These are phyloP conservation scores for Drosophila differens DNA, from an alignment of 2,888 invertebrate genomes.

Conservation along the genomic window DNA sequence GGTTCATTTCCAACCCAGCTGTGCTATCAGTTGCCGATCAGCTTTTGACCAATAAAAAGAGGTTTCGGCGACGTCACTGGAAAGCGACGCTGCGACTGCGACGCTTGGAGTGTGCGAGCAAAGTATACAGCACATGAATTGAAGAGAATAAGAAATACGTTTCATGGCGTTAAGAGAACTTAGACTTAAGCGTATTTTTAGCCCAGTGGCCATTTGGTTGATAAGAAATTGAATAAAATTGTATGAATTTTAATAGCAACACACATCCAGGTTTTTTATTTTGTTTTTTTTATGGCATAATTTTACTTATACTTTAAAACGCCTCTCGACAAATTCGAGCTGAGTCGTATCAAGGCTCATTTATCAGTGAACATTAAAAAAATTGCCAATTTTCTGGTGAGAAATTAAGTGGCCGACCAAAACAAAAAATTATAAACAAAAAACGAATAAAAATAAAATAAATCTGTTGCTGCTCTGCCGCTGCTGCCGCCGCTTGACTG, in stretches of 20 bases:
- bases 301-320: conserved; percentile 46
- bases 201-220: conserved; percentile 58
- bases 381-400: conserved; percentile 61
- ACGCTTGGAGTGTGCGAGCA: conserved; percentile 21
- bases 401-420: conserved; percentile 35
- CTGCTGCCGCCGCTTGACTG: conserved; percentile 25
- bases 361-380: conserved; percentile 60
- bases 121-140: neutral
- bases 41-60: conserved; percentile 83
- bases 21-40: conserved; percentile 79
- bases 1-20: conserved; percentile 81
- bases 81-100: conserved; percentile 51
- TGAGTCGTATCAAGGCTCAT: conserved; percentile 65
- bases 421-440: conserved; percentile 11
- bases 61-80: conserved; percentile 63
- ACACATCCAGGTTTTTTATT: conserved; percentile 23
- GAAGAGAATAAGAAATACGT: conserved; percentile 33
- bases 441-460: conserved; percentile 21
- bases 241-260: conserved; percentile 68
- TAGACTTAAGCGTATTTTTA: conserved; percentile 23
- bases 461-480: conserved; percentile 42
- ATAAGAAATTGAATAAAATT: conserved; percentile 78
- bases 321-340: conserved; percentile 43
- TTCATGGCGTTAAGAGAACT: conserved; percentile 50
- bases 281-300: conserved; percentile 44